Base-by-base conservation (phyloP, 2,113 vertebrate species). In the Balaeniceps rex region DNA sequence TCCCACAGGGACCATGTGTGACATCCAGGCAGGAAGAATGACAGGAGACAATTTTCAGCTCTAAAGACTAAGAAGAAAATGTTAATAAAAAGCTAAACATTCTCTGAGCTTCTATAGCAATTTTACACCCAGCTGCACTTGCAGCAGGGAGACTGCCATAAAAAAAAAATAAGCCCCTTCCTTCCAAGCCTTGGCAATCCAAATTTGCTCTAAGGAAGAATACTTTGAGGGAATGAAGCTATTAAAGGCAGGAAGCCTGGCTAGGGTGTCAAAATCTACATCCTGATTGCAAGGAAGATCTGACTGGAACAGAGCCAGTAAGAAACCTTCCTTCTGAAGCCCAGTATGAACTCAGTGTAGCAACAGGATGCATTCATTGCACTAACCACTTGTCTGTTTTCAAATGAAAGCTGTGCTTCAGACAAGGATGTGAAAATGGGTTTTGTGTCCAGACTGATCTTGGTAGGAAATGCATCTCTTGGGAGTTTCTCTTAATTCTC, bases 91-190 rank as follows among this genome's bases (percentile, higher is more conserved):
- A 83, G n/a, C 47, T 83, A 55, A 81, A 61, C 38, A 14, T 87
- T 85, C 17, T 87, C 40, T 70, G 70, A 95, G 58, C 49, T 83
- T 63, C 70, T 76, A 2, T 76, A 55, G 44, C 47, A 81, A 92
- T 95, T 95, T 97, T 95, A 91, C 42, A 94, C 71, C 31, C 64
- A 92, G 60, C 33, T 97, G 60, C 51, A 49, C 64, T 88, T 85
- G 61, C 69, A 95, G 87, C 44, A 81, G 89, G 65, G 47, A 90
- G 90, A 68, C 52, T 64, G 74, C 78, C 60, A 55, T 93, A 47
- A 91, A 93, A 88, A 94, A 91, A 13, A 94, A 95, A 71, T 58
- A 75, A 91, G 40, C 25, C 44, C 28, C 13, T 55, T 89, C 38
- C 51, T 88, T 81, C 52, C 57, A 78, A 71, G 44, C 26, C 31